phyloP scores from a whole-genome alignment of 1,140 invertebrate genomes.

The Teleogryllus occipitalis region DNA sequence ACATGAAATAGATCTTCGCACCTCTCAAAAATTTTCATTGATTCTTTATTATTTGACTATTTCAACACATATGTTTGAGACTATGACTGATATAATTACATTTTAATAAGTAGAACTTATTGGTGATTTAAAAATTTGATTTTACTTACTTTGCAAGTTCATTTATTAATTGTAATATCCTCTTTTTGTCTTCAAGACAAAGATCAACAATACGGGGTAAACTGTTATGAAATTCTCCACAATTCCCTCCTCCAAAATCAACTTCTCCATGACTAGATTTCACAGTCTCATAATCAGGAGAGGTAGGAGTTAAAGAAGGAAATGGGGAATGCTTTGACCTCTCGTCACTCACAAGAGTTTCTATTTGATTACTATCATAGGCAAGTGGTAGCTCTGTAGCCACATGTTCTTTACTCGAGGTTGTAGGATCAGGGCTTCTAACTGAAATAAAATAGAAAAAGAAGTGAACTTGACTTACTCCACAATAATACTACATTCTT shows the following conservation, averaged over 20 bases:
- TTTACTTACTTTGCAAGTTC: not conserved
- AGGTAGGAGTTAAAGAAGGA: not conserved
- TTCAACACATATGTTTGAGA: too few species aligned
- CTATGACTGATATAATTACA: too few species aligned
- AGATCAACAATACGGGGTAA: not conserved
- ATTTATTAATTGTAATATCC: not conserved
- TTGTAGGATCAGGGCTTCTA: not conserved
- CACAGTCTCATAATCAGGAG: not conserved
- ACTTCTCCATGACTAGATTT: not conserved
- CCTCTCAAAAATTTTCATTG: too few species aligned
- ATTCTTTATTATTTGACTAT: too few species aligned
- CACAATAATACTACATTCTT: not conserved
- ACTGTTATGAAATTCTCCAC: not conserved
- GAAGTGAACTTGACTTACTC: not conserved
- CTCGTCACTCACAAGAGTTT: not conserved
- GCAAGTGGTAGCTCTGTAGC: not conserved
- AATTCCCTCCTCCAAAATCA: not conserved
- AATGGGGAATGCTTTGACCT: not conserved
- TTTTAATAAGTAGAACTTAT: too few species aligned
- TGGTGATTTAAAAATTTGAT: not conserved
- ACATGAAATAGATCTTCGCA: too few species aligned
- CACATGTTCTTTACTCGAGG: not conserved
- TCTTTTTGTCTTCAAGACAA: not conserved
- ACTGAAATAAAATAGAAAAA: not conserved
- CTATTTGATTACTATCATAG: not conserved